phyloP scores from a whole-genome alignment of 2,888 invertebrate species.

The Drosophila siamana region DNA sequence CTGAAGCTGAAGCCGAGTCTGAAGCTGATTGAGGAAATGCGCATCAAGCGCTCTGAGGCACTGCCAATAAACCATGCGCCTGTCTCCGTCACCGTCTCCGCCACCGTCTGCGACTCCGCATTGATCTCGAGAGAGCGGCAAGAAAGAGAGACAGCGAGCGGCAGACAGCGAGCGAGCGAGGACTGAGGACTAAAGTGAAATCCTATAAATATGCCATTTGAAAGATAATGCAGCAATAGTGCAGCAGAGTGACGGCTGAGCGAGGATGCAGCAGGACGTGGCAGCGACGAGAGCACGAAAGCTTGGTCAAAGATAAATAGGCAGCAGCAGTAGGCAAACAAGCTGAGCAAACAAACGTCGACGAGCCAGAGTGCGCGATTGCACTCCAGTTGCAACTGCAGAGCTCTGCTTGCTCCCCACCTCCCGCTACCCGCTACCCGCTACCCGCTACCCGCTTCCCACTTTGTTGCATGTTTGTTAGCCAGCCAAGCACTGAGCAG shows the following conservation, averaged over 20 bases:
- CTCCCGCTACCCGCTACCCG: no score
- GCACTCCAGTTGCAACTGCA: constrained; percentile 28
- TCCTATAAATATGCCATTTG: constrained; percentile 83
- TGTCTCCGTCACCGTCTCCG: constrained; percentile 27
- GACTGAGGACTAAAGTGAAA: constrained; percentile 49
- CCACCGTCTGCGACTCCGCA: neutral
- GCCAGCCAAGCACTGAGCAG: constrained; percentile 21
- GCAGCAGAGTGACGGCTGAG: constrained; percentile 67
- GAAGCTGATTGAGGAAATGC: constrained; percentile 79
- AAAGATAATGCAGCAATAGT: constrained; percentile 82
- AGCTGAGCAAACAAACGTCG: constrained; percentile 63
- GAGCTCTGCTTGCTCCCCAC: neutral
- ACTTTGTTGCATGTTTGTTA: neutral
- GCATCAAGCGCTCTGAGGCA: constrained; percentile 75
- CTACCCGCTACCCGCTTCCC: no score
- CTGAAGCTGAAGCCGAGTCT: constrained; percentile 55
- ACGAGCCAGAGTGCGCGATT: constrained; percentile 34
- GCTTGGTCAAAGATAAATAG: constrained; percentile 74
- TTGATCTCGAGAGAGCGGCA: constrained; percentile 16
- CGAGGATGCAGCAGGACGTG: constrained; percentile 34
- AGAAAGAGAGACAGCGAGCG: neutral
- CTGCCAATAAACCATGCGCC: constrained; percentile 75
- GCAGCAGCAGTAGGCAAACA: constrained; percentile 80
- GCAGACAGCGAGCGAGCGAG: constrained; percentile 4
- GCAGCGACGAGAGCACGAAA: constrained; percentile 22